Conservation (phyloP, 2,113 vertebrate species). For the Erythrolamprus reginae region DNA sequence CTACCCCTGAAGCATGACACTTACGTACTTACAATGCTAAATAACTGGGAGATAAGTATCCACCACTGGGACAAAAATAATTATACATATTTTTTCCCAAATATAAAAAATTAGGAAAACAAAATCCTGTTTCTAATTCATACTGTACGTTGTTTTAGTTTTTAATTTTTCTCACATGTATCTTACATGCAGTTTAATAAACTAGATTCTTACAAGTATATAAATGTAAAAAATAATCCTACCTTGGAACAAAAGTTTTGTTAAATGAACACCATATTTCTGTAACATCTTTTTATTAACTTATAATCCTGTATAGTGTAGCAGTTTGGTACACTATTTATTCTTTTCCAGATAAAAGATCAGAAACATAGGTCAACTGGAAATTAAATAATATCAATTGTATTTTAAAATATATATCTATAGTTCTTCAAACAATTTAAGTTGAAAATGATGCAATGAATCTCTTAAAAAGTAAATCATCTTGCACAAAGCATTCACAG, state of each 20-base stretch:
- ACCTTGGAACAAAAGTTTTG: not conserved
- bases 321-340: not conserved
- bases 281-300: accelerated
- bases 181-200: not conserved
- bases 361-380: not conserved
- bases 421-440: slow-evolving; percentile 4
- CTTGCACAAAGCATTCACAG: slow-evolving; percentile 44
- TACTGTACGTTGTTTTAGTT: not conserved
- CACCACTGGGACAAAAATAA: not conserved
- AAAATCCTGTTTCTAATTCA: not conserved
- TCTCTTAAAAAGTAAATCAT: slow-evolving; percentile 43
- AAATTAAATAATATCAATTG: slow-evolving; percentile 2
- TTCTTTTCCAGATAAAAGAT: not conserved
- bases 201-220: not conserved
- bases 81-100: not conserved
- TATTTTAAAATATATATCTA: not conserved
- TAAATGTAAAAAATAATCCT: not conserved
- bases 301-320: not conserved
- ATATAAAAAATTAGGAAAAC: not conserved
- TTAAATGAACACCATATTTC: not conserved
- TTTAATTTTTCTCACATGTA: not conserved
- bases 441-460: slow-evolving; percentile 17
- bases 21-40: not conserved
- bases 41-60: not conserved
- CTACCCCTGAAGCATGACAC: not conserved